Evolutionary conservation across 2,113 vertebrate species (phyloP).

Genomic region (Engystomops pustulosus): DNA sequence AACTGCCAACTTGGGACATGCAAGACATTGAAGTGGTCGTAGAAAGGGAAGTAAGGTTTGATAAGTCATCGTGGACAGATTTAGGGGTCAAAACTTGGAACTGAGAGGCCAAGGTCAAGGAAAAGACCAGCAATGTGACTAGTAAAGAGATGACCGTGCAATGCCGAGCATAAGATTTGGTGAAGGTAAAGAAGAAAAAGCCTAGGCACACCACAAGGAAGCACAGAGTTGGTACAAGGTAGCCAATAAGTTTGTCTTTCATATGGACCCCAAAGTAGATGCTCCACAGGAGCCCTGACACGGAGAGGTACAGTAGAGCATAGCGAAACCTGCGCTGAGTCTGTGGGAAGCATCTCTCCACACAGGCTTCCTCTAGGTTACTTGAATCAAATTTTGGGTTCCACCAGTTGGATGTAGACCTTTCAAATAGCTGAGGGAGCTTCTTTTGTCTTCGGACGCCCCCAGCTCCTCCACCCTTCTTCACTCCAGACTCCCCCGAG

Average conservation of each 20-base stretch:
- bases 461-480: slow-evolving; percentile 64
- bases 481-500: slow-evolving; percentile 84
- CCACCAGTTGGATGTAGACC: slow-evolving; percentile 95
- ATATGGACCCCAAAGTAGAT: slow-evolving; percentile 85
- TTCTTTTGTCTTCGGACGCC: slow-evolving; percentile 71
- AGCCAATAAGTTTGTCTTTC: slow-evolving; percentile 75
- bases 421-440: slow-evolving; percentile 92
- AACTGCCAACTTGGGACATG: slow-evolving; percentile 92
- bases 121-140: slow-evolving; percentile 85
- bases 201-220: slow-evolving; percentile 83
- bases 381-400: slow-evolving; percentile 95
- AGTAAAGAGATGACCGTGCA: slow-evolving; percentile 86
- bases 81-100: slow-evolving; percentile 76
- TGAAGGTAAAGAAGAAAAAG: slow-evolving; percentile 91
- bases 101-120: slow-evolving; percentile 88
- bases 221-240: slow-evolving; percentile 80
- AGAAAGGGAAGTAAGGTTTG: slow-evolving; percentile 64
- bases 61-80: slow-evolving; percentile 67
- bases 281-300: slow-evolving; percentile 87
- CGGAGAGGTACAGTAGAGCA: slow-evolving; percentile 89
- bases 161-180: slow-evolving; percentile 82
- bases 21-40: slow-evolving; percentile 69
- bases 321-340: slow-evolving; percentile 94
- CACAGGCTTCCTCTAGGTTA: slow-evolving; percentile 93
- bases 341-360: slow-evolving; percentile 95